Percentiles rank a stretch among this genome's conserved stretches.
Conservation (phyloP, 1,140 invertebrate genomes). For the Platyura marginata region DNA sequence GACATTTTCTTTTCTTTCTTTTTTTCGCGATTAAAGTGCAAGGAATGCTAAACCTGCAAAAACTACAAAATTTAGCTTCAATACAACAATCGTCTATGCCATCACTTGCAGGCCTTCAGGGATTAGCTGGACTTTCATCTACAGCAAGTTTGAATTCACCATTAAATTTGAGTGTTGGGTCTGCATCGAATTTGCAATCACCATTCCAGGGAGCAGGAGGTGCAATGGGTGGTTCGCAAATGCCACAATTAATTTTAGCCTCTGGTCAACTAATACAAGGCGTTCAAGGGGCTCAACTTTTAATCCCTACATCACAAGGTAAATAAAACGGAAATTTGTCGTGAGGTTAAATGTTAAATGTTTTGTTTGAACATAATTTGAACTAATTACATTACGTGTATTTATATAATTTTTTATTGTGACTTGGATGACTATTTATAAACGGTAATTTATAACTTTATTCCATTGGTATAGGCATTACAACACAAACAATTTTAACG, state of each 20-base stretch:
- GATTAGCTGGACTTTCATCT: slow-evolving; percentile 40
- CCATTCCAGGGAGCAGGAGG: background rate
- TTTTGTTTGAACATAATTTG: background rate
- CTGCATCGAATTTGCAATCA: slow-evolving; percentile 24
- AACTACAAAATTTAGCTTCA: slow-evolving; percentile 52
- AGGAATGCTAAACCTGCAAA: slow-evolving; percentile 54
- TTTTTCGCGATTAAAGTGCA: slow-evolving; percentile 37
- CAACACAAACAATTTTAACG: slow-evolving; percentile 82
- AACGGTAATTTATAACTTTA: too few relatives aligned
- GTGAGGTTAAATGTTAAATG: background rate
- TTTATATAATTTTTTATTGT: background rate
- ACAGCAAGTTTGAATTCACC: slow-evolving; percentile 52
- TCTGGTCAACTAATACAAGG: slow-evolving; percentile 80
- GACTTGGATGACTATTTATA: background rate
- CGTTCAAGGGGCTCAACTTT: slow-evolving; percentile 78
- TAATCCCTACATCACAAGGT: slow-evolving; percentile 91
- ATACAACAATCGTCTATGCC: slow-evolving; percentile 24
- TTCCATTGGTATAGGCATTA: slow-evolving; percentile 76
- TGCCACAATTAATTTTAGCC: slow-evolving; percentile 47
- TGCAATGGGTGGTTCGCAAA: slow-evolving; percentile 11
- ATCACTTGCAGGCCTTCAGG: slow-evolving; percentile 47
- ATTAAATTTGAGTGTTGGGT: slow-evolving; percentile 58
- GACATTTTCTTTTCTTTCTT: too few relatives aligned
- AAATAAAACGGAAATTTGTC: slow-evolving; percentile 10
- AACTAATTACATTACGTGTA: background rate